Conservation (phyloP, 2,113 vertebrate species). For the Erythrocercus mccallii region DNA sequence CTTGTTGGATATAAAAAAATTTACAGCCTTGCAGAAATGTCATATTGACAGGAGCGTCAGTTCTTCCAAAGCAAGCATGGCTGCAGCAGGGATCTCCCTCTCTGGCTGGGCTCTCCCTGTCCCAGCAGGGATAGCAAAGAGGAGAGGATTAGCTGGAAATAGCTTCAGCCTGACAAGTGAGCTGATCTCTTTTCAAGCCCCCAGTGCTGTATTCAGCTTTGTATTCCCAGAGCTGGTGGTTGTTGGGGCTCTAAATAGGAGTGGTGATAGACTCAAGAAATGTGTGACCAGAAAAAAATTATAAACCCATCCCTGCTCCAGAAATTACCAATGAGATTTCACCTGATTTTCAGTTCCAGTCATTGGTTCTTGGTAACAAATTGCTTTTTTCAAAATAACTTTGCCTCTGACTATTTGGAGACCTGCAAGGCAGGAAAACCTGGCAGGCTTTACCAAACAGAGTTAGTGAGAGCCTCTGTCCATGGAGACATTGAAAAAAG, state of each 20-base stretch:
- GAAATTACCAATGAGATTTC: background rate
- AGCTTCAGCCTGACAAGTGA: background rate
- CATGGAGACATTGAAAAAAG: background rate
- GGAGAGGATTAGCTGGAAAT: constrained; percentile 10
- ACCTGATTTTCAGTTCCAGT: background rate
- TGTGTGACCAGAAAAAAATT: background rate
- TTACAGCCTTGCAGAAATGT: background rate
- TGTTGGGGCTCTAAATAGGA: background rate
- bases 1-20: background rate
- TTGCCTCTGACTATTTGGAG: background rate
- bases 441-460: background rate
- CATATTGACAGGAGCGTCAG: background rate
- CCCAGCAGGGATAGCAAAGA: background rate
- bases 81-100: background rate
- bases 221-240: background rate
- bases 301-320: background rate
- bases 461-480: background rate
- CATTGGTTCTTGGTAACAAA: background rate
- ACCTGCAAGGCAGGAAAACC: background rate
- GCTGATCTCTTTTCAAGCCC: background rate
- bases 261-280: background rate
- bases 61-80: background rate
- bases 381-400: background rate
- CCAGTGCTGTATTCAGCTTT: background rate
- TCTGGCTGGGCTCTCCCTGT: background rate